Evolutionary conservation across 2,797 vertebrate genomes (phyloP).

Genomic region (Alfaro cultratus): DNA sequence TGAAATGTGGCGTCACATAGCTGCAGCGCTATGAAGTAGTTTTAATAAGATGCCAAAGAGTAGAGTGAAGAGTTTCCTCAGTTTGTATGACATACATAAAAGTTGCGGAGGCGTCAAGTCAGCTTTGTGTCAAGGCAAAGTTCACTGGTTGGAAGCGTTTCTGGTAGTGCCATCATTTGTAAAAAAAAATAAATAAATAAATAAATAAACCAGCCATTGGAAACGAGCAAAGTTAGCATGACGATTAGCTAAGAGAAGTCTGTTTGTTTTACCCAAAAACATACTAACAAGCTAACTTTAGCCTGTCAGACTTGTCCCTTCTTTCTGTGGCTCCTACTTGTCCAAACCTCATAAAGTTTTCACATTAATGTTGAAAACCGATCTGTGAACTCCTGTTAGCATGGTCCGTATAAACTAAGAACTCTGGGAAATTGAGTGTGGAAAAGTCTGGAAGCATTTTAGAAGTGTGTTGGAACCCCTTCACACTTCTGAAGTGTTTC

Average conservation of each 20-base stretch:
- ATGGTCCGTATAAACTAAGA: neutral
- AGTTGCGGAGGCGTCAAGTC: neutral
- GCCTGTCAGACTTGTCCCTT: neutral
- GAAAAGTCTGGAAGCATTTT: neutral
- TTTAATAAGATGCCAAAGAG: constrained; percentile 1
- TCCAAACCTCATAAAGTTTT: neutral
- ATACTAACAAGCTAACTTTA: neutral
- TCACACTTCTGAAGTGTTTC: neutral
- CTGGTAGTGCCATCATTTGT: neutral
- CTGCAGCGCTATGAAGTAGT: neutral
- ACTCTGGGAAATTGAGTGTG: neutral
- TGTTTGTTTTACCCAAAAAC: too few species aligned
- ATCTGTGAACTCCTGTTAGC: neutral
- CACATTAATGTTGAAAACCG: neutral
- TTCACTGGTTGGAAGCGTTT: neutral
- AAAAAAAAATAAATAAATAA: too few species aligned
- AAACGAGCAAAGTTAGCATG: neutral
- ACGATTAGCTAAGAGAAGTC: too few species aligned
- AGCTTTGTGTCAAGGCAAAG: neutral
- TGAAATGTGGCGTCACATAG: neutral
- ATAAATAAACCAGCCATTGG: neutral
- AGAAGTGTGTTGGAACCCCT: neutral
- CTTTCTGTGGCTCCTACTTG: neutral
- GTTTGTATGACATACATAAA: neutral
- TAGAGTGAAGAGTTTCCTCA: neutral